These are phyloP conservation scores for Sebastes kiyomatsui DNA, from an alignment of 2,797 vertebrate genomes.

Conservation along the genomic window DNA sequence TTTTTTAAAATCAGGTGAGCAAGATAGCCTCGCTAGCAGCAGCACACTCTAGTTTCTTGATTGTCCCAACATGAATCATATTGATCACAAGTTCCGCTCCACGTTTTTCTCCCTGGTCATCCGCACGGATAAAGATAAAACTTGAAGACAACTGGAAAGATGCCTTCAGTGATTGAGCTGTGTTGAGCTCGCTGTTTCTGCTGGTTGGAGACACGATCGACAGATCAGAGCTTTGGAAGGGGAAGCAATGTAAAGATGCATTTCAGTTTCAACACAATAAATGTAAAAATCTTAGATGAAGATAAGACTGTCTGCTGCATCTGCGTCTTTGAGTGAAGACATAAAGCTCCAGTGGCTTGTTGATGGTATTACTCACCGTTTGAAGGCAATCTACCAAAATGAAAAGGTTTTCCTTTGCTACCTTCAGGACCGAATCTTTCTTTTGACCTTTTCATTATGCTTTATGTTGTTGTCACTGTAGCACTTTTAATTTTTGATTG, in stretches of 20 bases:
- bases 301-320: not conserved
- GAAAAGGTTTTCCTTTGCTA: not conserved
- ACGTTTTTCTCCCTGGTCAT: not conserved
- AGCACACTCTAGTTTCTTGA: not conserved
- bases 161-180: not conserved
- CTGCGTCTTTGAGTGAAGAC: not conserved
- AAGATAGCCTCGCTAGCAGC: not conserved
- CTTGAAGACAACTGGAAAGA: not conserved
- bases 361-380: not conserved
- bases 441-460: slow-evolving; percentile 6
- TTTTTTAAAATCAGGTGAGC: not conserved
- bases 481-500: slow-evolving; percentile 66
- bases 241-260: not conserved
- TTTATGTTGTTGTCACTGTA: slow-evolving; percentile 52
- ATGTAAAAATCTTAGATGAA: not conserved
- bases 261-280: not conserved
- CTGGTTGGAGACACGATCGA: slow-evolving; percentile 1
- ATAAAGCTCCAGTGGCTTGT: not conserved
- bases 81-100: not conserved
- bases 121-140: not conserved
- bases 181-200: not conserved
- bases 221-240: not conserved
- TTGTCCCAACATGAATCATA: not conserved
- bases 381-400: not conserved
- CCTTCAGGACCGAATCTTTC: not conserved